Percentiles rank a stretch among this genome's conserved stretches.
phyloP scores from a whole-genome alignment of 2,113 vertebrate species.

The Pyrgilauda ruficollis region DNA sequence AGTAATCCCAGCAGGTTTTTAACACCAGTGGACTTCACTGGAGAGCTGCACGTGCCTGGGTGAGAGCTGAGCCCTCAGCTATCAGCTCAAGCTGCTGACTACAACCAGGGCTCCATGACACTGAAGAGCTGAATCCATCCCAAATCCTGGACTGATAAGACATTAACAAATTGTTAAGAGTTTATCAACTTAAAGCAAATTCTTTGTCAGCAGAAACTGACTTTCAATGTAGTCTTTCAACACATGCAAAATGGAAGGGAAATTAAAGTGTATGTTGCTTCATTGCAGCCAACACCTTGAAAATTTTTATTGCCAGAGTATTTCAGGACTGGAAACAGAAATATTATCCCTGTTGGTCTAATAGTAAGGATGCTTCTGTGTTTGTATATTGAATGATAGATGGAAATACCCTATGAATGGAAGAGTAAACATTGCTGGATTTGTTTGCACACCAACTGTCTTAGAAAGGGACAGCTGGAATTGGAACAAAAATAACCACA shows the following conservation, averaged over 20 bases:
- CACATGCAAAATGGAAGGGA: background rate
- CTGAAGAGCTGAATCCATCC: background rate
- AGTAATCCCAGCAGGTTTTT: background rate
- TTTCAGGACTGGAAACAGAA: background rate
- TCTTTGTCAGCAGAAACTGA: background rate
- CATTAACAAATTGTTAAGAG: background rate
- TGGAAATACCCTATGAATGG: background rate
- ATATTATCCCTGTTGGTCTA: background rate
- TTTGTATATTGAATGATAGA: background rate
- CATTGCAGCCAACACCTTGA: background rate
- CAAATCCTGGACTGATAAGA: background rate
- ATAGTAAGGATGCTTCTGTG: background rate
- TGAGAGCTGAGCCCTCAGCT: background rate
- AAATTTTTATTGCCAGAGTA: background rate
- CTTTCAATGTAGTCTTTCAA: background rate
- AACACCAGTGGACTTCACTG: background rate
- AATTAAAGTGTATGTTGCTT: background rate
- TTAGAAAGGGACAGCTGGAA: background rate
- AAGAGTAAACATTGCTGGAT: background rate
- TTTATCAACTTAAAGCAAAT: background rate
- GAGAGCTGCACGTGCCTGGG: background rate
- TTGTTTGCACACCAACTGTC: background rate
- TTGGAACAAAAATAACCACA: background rate
- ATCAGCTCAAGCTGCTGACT: background rate
- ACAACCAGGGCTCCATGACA: background rate